Base-by-base conservation (phyloP, 2,113 vertebrate genomes). In the Nyctibius bracteatus region DNA sequence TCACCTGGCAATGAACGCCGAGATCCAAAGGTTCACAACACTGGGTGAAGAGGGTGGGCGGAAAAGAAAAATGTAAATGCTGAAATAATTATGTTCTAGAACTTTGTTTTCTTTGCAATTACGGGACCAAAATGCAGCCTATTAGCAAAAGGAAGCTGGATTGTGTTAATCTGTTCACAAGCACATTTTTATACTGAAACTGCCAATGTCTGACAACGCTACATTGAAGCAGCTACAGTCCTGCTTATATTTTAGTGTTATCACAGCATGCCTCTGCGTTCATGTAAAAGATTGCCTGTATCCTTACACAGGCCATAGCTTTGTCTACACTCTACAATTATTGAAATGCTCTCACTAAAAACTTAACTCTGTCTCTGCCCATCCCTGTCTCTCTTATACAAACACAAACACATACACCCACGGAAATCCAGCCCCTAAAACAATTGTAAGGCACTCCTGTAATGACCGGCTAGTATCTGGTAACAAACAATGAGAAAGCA, bases 401-500 rank as follows among this genome's bases (percentile, higher is more conserved):
- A 88, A 96, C 80, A 79, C 84, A 35, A 73, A 35, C 85, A 21
- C 51, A 44, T 43, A 62, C 1, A 12, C 82, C 62, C 47, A 65
- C 46, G 82, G 96, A 96, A 90, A 96, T 37, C 51, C 59, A 74
- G 91, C 92, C 80, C 90, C 91, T 96, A 93, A 95, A 97, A 96
- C 97, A 97, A 95, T 67, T 94, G 93, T 86, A 92, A 95, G 93
- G 96, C 84, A 96, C 95, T 96, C 95, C 96, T 89, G 94, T 98
- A 98, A 98, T 98, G 98, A 98, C 98, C 93, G 86, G 96, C 97
- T 98, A 97, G 98, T 98, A 98, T 99, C 98, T 98, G 98, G 98
- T 98, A 99, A 99, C 98, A 99, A 98, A 99, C 98, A 98, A 98
- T 98, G 98, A 98, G 98, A 98, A 98, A 97, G 98, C 98, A 98